Percentiles rank a stretch among this genome's conserved stretches.
Evolutionary conservation across 1,140 invertebrate genomes (phyloP).

Genomic region (Sycophaga agraensis): DNA sequence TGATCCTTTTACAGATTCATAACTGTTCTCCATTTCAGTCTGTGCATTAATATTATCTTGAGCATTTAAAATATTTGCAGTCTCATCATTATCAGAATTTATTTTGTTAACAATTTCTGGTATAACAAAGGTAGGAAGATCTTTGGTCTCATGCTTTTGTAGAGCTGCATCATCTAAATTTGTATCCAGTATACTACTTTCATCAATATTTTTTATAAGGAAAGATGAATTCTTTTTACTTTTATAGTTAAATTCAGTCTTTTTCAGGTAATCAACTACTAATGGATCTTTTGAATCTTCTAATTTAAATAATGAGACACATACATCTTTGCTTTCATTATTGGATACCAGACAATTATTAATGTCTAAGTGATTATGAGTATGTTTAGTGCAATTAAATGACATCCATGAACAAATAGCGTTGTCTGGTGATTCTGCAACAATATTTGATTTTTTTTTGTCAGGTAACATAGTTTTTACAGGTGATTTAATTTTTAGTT

Average conservation of each 20-base stretch:
- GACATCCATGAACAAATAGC: conserved; percentile 24
- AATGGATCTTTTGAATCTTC: conserved; percentile 14
- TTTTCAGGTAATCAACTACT: neutral
- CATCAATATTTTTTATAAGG: neutral
- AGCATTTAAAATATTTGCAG: too few species aligned
- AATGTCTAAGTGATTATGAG: neutral
- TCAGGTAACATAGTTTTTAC: neutral
- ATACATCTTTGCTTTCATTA: neutral
- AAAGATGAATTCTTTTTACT: neutral
- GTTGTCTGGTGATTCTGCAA: neutral
- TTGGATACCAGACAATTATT: neutral
- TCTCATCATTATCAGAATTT: neutral
- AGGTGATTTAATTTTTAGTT: neutral
- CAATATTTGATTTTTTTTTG: neutral
- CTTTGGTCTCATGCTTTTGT: neutral
- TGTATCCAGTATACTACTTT: neutral
- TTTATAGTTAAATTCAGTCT: neutral
- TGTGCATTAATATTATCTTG: neutral
- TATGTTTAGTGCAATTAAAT: conserved; percentile 16
- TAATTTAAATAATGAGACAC: conserved; percentile 6
- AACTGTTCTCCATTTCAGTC: neutral
- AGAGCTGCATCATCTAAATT: neutral
- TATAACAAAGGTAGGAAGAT: too few species aligned
- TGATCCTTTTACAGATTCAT: neutral
- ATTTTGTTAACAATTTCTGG: neutral